Conservation (phyloP, 2,113 vertebrate genomes). For the Sula dactylatra region DNA sequence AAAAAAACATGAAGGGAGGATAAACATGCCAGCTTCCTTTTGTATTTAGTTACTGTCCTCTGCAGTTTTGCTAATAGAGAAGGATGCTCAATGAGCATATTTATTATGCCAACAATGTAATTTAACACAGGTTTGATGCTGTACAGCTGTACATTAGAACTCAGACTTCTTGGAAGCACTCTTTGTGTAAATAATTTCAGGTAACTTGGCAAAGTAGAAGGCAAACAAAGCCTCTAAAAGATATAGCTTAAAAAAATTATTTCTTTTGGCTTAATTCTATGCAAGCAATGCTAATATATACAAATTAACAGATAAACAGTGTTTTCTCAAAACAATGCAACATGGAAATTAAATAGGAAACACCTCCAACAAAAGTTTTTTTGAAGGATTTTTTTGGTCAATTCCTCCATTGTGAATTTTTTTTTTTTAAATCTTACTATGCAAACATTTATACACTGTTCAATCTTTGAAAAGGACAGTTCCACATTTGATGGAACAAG, state of each 20-base stretch:
- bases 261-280: constrained; percentile 29
- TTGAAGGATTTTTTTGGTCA: not conserved
- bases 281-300: not conserved
- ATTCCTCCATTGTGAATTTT: not conserved
- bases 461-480: not conserved
- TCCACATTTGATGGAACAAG: not conserved
- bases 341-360: not conserved
- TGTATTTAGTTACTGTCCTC: not conserved
- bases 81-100: not conserved
- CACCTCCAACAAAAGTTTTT: not conserved
- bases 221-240: not conserved
- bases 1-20: not conserved
- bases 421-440: not conserved
- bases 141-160: constrained; percentile 27
- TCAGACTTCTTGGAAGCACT: constrained; percentile 15
- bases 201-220: constrained; percentile 1
- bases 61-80: not conserved
- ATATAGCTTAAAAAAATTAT: not conserved
- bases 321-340: not conserved
- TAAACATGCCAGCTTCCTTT: not conserved
- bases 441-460: not conserved
- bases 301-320: not conserved
- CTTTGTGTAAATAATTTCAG: constrained; percentile 4
- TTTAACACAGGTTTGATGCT: constrained; percentile 20
- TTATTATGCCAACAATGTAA: constrained; percentile 20